Evolutionary conservation across 1,140 invertebrate genomes (phyloP), one percentile per base, ranked within the genome.

Genomic region (Ditylenchus dipsaci): DNA sequence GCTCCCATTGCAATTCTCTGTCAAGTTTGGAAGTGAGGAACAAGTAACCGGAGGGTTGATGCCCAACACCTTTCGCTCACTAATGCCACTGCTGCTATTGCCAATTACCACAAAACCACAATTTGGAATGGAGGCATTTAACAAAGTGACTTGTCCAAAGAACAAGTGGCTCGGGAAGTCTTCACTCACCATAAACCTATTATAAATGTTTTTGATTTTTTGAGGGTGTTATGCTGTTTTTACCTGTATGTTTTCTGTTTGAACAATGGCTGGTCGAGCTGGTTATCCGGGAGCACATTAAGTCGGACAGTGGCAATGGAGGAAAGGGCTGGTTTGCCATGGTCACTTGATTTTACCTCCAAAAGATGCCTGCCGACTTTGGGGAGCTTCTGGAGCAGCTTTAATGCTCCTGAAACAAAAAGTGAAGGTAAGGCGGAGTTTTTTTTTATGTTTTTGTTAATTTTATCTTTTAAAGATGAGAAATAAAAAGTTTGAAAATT

Each of bases 291-390:
- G n/a, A 53, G n/a, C 49, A 61, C 38, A 19, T 21, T 19, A 7
- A 61, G n/a, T 21, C n/a, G 19, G n/a, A 61, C 3, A 61, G 53
- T 38, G 1, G 47, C 13, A 1, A 72, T 33, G 13, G 45, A 65
- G 27, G 59, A 7, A 61, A 68, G 45, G 33, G 73, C 26, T n/a
- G 72, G 71, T 13, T 38, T 72, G 1, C 71, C 71, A 7, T 30
- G 45, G 30, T 72, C 71, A 17, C 38, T 33, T 7, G 71, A 73
- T n/a, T 57, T 65, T 38, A 72, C 30, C 13, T 43, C 21, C 21
- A 74, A 21, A 43, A 72, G 69, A 21, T 72, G 58, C 9, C 19
- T 38, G n/a, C 23, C 19, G n/a, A 26, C 1, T 61, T 29, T 61
- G 27, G 19, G 1, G 21, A 72, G 23, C 53, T 19, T 33, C 11